phyloP scores from a whole-genome alignment of 2,797 vertebrate species.

The Gallinago nigripennis region DNA sequence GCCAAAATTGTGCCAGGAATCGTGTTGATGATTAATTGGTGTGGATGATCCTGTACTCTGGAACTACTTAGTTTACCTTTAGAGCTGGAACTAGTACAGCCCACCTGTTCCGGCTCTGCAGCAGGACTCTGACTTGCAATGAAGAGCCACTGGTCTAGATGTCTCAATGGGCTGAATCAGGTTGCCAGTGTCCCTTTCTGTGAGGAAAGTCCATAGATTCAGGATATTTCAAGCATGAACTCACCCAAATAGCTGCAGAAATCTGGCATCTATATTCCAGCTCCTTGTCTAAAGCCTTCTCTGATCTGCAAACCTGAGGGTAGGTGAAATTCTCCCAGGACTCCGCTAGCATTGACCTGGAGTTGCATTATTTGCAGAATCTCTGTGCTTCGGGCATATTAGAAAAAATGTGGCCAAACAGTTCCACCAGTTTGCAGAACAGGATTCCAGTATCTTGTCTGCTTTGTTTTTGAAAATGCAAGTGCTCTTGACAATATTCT shows the following conservation, averaged over 20 bases:
- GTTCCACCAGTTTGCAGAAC: slow-evolving; percentile 24
- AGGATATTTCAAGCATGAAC: neutral
- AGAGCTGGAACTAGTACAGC: neutral
- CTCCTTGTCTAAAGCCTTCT: neutral
- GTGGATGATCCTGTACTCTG: neutral
- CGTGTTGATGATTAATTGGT: neutral
- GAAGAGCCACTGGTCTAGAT: neutral
- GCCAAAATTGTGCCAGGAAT: neutral
- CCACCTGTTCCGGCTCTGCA: neutral
- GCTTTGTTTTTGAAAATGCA: slow-evolving; percentile 19
- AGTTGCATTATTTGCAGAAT: slow-evolving; percentile 11
- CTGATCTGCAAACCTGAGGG: neutral
- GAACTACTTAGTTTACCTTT: neutral
- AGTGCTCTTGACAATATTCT: neutral
- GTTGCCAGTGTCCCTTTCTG: neutral
- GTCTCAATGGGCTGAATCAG: neutral
- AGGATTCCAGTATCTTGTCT: slow-evolving; percentile 44
- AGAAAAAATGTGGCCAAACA: slow-evolving; percentile 45
- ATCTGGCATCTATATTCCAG: neutral
- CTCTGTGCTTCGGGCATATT: slow-evolving; percentile 34
- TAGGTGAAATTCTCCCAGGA: neutral
- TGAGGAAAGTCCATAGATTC: neutral
- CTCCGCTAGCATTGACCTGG: neutral
- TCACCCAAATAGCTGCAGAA: neutral
- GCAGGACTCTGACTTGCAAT: neutral